Conservation (phyloP, 2,113 vertebrate species). For the Isichthys henryi region DNA sequence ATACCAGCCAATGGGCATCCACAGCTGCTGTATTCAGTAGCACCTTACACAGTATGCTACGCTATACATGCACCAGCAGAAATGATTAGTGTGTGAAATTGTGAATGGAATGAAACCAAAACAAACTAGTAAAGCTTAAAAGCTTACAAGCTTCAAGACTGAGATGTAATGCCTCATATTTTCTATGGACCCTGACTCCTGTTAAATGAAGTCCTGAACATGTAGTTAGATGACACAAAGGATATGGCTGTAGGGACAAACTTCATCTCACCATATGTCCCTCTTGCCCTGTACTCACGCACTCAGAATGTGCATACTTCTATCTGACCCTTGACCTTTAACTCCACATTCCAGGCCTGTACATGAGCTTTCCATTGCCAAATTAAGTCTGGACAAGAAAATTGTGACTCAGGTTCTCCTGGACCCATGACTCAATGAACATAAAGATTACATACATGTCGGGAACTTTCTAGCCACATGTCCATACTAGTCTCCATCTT, state of each 20-base stretch:
- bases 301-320: background rate
- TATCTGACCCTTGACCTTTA: conserved; percentile 1
- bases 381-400: background rate
- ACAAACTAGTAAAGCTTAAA: background rate
- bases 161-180: background rate
- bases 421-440: background rate
- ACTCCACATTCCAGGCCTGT: background rate
- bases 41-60: background rate
- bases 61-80: background rate
- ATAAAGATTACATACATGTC: background rate
- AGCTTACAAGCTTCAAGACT: background rate
- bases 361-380: background rate
- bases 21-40: background rate
- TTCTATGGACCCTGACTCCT: background rate
- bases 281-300: background rate
- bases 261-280: background rate
- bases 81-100: background rate
- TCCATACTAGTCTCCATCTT: background rate
- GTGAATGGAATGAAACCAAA: background rate
- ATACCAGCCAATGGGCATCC: background rate
- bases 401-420: background rate
- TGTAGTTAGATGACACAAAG: background rate
- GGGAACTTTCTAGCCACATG: background rate
- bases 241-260: background rate
- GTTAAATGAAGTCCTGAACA: background rate